Evolutionary conservation across 2,797 vertebrate species (phyloP).

Genomic region (Ambastaia sidthimunki): DNA sequence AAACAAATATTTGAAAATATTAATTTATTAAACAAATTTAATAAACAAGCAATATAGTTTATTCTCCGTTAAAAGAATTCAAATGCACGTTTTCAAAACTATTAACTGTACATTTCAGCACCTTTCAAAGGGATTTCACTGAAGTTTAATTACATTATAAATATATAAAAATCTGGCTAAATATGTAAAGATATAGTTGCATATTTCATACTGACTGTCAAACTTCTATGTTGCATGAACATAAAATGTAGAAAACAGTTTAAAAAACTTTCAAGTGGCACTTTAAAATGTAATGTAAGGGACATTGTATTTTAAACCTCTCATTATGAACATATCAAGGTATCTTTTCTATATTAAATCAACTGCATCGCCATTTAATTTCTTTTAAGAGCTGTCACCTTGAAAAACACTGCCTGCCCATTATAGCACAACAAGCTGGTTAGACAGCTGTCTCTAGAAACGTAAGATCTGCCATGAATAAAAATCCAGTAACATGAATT

Average conservation of each 20-base stretch:
- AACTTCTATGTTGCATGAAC: neutral
- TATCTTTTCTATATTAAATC: neutral
- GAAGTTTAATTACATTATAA: constrained; percentile 13
- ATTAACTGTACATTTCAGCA: constrained; percentile 27
- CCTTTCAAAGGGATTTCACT: constrained; percentile 21
- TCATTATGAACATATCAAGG: constrained; percentile 8
- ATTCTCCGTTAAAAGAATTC: constrained; percentile 32
- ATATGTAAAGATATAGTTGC: constrained; percentile 14
- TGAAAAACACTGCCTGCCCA: neutral
- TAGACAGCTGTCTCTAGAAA: neutral
- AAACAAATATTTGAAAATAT: neutral
- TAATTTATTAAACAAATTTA: neutral
- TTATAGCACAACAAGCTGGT: neutral
- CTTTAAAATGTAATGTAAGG: too few species aligned
- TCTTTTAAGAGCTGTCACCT: neutral
- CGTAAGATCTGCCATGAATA: neutral
- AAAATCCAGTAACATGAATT: neutral
- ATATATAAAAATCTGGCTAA: constrained; percentile 28
- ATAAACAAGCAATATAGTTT: constrained; percentile 39
- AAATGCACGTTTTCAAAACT: neutral
- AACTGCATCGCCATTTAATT: neutral
- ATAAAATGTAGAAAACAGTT: neutral
- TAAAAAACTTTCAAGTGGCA: neutral
- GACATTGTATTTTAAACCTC: neutral
- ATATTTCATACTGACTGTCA: neutral